Percentiles rank a stretch among this genome's conserved stretches.
These are phyloP conservation scores for Rhodophaea formosa DNA, from an alignment of 2,888 invertebrate species.

Conservation along the genomic window DNA sequence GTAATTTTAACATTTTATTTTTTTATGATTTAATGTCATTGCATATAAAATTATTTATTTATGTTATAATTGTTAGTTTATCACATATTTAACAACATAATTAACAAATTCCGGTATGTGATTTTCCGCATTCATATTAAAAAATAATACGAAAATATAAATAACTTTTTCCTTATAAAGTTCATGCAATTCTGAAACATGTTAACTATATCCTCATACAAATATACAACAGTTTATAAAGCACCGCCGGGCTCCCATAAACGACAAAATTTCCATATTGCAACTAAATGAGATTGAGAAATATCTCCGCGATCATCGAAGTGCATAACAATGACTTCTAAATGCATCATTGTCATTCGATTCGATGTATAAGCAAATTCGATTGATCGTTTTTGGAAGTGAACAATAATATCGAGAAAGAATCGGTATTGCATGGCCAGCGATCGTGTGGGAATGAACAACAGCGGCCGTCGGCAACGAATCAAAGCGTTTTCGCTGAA, in stretches of 20 bases:
- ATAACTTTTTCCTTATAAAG: background rate
- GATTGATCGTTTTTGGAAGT: constrained; percentile 61
- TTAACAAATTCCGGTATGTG: too few species aligned
- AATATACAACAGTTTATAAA: background rate
- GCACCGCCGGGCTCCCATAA: background rate
- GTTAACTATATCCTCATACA: background rate
- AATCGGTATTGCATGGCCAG: constrained; percentile 41
- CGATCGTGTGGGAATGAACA: constrained; percentile 74
- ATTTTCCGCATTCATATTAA: too few species aligned
- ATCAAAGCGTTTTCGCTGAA: constrained; percentile 73
- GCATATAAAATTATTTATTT: background rate
- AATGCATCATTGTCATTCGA: constrained; percentile 31
- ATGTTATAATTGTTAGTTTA: background rate
- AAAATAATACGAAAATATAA: background rate
- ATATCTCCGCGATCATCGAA: constrained; percentile 8
- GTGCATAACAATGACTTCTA: background rate
- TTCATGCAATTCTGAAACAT: background rate
- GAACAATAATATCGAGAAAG: constrained; percentile 41
- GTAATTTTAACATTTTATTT: constrained; percentile 5
- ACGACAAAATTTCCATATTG: constrained; percentile 17
- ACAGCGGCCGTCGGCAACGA: constrained; percentile 63
- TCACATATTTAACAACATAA: too few species aligned
- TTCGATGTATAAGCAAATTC: constrained; percentile 36
- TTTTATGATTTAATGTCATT: background rate
- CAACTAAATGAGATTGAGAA: constrained; percentile 10